These are phyloP conservation scores for Denticeps clupeoides DNA, from an alignment of 2,797 vertebrate genomes.

Conservation along the genomic window DNA sequence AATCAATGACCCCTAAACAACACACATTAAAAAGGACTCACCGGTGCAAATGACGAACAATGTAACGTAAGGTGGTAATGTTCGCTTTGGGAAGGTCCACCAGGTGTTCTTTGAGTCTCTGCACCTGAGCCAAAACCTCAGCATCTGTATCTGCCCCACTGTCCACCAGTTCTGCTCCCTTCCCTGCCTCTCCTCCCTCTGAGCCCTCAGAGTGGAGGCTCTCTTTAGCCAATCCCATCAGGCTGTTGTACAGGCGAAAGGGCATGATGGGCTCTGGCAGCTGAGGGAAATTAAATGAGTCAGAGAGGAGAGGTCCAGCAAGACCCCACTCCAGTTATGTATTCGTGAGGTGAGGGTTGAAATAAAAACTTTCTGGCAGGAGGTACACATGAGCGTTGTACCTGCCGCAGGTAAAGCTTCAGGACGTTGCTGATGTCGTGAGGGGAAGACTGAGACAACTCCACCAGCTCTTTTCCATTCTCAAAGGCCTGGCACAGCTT, in stretches of 20 bases:
- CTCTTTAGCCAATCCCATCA: slow-evolving; percentile 94
- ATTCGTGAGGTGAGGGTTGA: not conserved
- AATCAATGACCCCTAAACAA: not conserved
- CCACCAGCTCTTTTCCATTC: slow-evolving; percentile 88
- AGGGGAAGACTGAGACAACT: slow-evolving; percentile 84
- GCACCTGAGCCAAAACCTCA: slow-evolving; percentile 58
- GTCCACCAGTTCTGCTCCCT: slow-evolving; percentile 58
- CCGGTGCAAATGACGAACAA: slow-evolving; percentile 78
- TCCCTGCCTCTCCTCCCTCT: slow-evolving; percentile 45
- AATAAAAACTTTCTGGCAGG: not conserved
- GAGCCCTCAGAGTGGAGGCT: slow-evolving; percentile 60
- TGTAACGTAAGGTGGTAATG: slow-evolving; percentile 69
- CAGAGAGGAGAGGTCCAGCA: no score
- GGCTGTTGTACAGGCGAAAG: slow-evolving; percentile 78
- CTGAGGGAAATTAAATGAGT: slow-evolving; percentile 40
- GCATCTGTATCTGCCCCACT: slow-evolving; percentile 56
- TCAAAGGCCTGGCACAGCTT: slow-evolving; percentile 96
- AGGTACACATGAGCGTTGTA: slow-evolving; percentile 26
- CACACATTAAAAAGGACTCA: slow-evolving; percentile 30
- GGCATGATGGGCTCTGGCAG: slow-evolving; percentile 87
- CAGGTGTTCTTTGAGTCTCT: slow-evolving; percentile 68
- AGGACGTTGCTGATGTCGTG: slow-evolving; percentile 96
- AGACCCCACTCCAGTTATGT: no score
- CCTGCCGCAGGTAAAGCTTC: slow-evolving; percentile 96
- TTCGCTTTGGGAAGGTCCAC: slow-evolving; percentile 71